Evolutionary conservation across 2,797 vertebrate genomes (phyloP).

Genomic region (Centroberyx gerrardi): DNA sequence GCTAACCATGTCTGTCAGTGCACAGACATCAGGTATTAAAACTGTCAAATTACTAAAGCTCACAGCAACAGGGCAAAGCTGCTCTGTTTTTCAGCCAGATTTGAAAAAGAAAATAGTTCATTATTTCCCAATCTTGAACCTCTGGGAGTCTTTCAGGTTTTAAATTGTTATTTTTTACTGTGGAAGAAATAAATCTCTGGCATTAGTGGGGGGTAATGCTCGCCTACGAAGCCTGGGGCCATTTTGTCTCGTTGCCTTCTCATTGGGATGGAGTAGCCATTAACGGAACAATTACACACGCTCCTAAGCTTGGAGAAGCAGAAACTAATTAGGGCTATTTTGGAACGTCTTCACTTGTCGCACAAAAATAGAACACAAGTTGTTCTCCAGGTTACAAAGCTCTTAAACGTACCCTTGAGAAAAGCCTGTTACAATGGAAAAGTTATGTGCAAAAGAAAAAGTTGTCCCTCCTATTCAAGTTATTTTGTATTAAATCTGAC

Average conservation of each 20-base stretch:
- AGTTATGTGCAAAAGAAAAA: slow-evolving; percentile 30
- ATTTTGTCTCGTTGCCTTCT: slow-evolving; percentile 61
- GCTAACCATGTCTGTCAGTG: slow-evolving; percentile 66
- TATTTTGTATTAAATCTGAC: slow-evolving; percentile 20
- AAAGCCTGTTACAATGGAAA: slow-evolving; percentile 11
- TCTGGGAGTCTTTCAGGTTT: slow-evolving; percentile 63
- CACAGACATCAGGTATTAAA: slow-evolving; percentile 61
- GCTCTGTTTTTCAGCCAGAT: slow-evolving; percentile 45
- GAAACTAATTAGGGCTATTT: slow-evolving; percentile 76
- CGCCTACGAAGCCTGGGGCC: slow-evolving; percentile 50
- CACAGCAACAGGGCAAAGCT: slow-evolving; percentile 20
- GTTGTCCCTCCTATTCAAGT: slow-evolving; percentile 17
- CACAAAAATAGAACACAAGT: slow-evolving; percentile 54
- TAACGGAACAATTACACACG: slow-evolving; percentile 75
- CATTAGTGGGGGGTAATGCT: slow-evolving; percentile 39
- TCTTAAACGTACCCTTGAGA: slow-evolving; percentile 54
- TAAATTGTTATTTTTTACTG: slow-evolving; percentile 65
- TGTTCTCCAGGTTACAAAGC: slow-evolving; percentile 52
- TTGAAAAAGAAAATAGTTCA: slow-evolving; percentile 57
- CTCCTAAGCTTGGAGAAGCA: slow-evolving; percentile 68
- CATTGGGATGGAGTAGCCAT: slow-evolving; percentile 68
- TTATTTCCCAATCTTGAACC: slow-evolving; percentile 62
- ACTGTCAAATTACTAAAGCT: slow-evolving; percentile 60
- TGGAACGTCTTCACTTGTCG: slow-evolving; percentile 63
- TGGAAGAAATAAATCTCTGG: slow-evolving; percentile 62